These are phyloP conservation scores for Lochmaea capreae DNA, from an alignment of 2,888 invertebrate species.

Conservation along the genomic window DNA sequence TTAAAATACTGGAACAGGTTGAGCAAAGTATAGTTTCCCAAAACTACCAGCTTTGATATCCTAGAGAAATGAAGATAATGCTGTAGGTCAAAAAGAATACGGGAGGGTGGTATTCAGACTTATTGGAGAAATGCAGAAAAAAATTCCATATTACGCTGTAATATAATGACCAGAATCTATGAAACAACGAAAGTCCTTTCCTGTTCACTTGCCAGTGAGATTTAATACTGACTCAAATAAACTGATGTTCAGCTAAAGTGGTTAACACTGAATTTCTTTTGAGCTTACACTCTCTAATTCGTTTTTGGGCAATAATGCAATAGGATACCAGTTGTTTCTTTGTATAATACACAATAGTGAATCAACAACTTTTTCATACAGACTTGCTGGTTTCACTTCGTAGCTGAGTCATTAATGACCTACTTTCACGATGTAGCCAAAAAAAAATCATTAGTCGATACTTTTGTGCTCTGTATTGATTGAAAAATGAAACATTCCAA, in stretches of 20 bases:
- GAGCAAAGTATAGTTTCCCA: no score
- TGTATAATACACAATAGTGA: background rate
- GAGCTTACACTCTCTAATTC: slow-evolving; percentile 12
- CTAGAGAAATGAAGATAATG: no score
- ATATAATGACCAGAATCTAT: background rate
- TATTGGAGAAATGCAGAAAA: no score
- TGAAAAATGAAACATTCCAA: no score
- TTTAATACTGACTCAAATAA: slow-evolving; percentile 26
- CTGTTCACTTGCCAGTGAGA: slow-evolving; percentile 14
- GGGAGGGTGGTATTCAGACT: no score
- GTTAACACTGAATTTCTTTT: slow-evolving; percentile 26
- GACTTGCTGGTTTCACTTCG: background rate
- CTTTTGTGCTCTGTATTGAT: background rate
- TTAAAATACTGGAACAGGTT: no score
- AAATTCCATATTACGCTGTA: no score
- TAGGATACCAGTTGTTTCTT: slow-evolving; percentile 16
- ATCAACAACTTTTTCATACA: slow-evolving; percentile 2
- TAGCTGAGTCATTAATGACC: slow-evolving; percentile 18
- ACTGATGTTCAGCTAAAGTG: slow-evolving; percentile 23
- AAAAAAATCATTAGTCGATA: background rate
- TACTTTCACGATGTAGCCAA: slow-evolving; percentile 8
- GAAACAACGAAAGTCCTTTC: background rate
- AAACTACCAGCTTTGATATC: no score
- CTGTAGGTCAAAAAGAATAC: no score
- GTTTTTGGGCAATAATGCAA: slow-evolving; percentile 13